Percentiles rank a stretch among this genome's conserved stretches.
phyloP scores from a whole-genome alignment of 2,113 vertebrate genomes.

The Sphaerodactylus townsendi region DNA sequence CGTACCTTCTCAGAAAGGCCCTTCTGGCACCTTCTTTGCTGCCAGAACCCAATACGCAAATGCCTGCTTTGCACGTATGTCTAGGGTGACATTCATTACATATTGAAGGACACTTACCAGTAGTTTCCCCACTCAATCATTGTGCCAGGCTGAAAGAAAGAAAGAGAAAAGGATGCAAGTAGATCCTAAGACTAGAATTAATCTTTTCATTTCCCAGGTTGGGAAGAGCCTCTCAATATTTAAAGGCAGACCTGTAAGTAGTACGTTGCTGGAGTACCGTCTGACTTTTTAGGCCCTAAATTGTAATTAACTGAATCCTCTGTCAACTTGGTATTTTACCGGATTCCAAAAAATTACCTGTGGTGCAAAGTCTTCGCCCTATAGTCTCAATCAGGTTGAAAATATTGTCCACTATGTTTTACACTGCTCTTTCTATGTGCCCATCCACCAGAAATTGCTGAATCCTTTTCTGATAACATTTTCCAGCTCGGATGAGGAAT shows the following conservation, averaged over 20 bases:
- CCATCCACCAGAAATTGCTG: too few relatives aligned
- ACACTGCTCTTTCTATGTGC: too few relatives aligned
- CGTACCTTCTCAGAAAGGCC: not conserved
- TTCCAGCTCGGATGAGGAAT: too few relatives aligned
- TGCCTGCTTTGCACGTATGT: not conserved
- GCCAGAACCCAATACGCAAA: not conserved
- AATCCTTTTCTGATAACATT: too few relatives aligned
- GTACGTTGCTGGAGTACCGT: not conserved
- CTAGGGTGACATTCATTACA: not conserved
- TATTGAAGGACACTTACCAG: conserved; percentile 79
- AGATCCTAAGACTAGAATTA: not conserved
- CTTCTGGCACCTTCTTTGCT: not conserved
- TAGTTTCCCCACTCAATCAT: conserved; percentile 99
- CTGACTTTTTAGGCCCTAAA: conserved; percentile 10
- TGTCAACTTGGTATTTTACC: not conserved
- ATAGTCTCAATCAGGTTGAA: too few relatives aligned
- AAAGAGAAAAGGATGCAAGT: conserved; percentile 29
- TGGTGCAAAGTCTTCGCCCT: too few relatives aligned
- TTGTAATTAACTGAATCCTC: conserved; percentile 8
- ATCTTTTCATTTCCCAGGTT: not conserved
- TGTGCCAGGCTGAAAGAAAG: conserved; percentile 89
- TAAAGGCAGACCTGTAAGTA: too few relatives aligned
- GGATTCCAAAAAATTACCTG: too few relatives aligned
- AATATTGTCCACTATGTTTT: too few relatives aligned
- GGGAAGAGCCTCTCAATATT: too few relatives aligned